Evolutionary conservation across 2,113 vertebrate species (phyloP), one percentile per base, ranked within the genome.

Genomic region (Cynopterus brachyotis): DNA sequence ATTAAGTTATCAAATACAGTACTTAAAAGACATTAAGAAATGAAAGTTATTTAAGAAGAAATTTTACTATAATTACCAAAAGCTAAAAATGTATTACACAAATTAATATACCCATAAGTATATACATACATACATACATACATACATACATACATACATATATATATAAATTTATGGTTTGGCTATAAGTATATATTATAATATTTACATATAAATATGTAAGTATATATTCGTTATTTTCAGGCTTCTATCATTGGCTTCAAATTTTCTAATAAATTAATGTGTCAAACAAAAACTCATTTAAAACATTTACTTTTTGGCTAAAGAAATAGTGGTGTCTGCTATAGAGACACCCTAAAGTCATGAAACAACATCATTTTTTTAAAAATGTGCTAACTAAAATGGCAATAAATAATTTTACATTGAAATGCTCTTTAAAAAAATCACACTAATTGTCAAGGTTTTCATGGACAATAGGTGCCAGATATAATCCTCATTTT

Each of bases 291-390:
- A 91, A 93, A 96, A 93, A 76, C 3, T 81, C 79, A 72, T 28
- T 78, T 53, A 78, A 86, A 95, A 94, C 2, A 72, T 62, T 76
- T 67, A 72, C 62, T n/a, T 86, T 94, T 55, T 90, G 10, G 64
- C 32, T 90, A 62, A 78, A 89, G 47, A 93, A 94, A 75, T 26
- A 72, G 1, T 40, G 4, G 16, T 57, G 4, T 90, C 28, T 87
- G n/a, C 82, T 73, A 75, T 3, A 83, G 3, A 72, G 19, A 40
- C 24, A 45, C 69, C 80, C 42, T 78, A 83, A 79, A 86, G 26
- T 6, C 17, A 85, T 76, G 47, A 94, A 89, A 85, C 20, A 84
- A 73, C 91, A 55, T 62, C 26, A 67, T 78, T 85, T 66, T 69
- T 59, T 28, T 24, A 47, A 26, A 50, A 96, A 92, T 8, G 5